Base-by-base conservation (phyloP, 2,113 vertebrate genomes). In the Plectropomus leopardus region DNA sequence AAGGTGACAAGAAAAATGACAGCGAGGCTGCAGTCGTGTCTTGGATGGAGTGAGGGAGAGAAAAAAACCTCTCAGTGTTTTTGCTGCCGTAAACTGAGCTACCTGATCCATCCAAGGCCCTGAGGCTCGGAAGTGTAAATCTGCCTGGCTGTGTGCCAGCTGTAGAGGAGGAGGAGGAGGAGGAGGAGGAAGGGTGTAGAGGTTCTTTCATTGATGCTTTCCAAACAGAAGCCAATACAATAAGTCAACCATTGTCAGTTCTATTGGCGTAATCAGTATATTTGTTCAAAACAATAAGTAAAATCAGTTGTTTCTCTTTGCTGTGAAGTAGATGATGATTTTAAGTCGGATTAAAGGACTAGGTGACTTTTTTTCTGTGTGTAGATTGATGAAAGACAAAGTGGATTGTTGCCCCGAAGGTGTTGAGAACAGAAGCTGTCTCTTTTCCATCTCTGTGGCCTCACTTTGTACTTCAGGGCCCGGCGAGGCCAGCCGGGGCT, bases 81-180 rank as follows among this genome's bases (percentile, higher is more conserved):
- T 87, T 86, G 71, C 85, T 87, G 87, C 74, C 23, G 78, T 91
- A 90, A 93, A 94, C 84, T 54, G 72, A 24, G 90, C 89, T 88
- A 93, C 88, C 91, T 76, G 88, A 93, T 94, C 91, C 74, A 70
- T 81, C 81, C 75, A 80, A 86, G 83, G 84, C 88, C 92, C 90
- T 7, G 66, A 58, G 93, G 92, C 92, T 92, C 89, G 91, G 93
- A 94, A 91, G 92, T 94, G 93, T 94, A 94, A 92, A 94, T 93
- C 85, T 94, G 88, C 79, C 81, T 92, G 93, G 92, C 89, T 88
- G 73, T 28, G 32, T 85, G 92, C 93, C 94, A 94, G 91, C 85
- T 85, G 67, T 68, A 77, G 72, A 77, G 84, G 83, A 85, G 68
- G 64, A 26, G 44, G 72, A 28, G 24, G 63, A 42, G 4, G 50